Conservation (phyloP, 2,888 invertebrate species). For the Salticus scenicus region DNA sequence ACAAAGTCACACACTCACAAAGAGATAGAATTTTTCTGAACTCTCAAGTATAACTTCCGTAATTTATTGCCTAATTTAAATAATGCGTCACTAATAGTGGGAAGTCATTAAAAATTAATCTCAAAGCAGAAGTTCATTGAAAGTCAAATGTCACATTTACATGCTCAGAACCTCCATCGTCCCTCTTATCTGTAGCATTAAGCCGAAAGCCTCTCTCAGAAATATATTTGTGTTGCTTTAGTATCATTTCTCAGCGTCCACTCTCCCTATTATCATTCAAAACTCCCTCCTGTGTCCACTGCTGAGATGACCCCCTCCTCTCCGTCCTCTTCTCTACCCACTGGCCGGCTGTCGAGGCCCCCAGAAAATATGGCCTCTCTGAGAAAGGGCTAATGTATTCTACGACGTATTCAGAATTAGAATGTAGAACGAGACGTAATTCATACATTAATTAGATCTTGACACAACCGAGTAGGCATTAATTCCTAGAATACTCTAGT, state of each 20-base stretch:
- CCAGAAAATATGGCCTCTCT: neutral
- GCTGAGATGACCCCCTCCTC: neutral
- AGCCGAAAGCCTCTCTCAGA: neutral
- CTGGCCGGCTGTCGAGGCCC: neutral
- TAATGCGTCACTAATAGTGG: too few species aligned
- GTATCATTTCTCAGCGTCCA: neutral
- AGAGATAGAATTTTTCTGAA: too few species aligned
- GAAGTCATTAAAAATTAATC: too few species aligned
- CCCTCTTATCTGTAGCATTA: neutral
- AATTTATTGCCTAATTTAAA: too few species aligned
- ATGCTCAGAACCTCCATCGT: neutral
- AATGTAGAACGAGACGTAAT: conserved; percentile 6
- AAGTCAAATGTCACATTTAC: neutral
- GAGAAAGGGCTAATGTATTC: conserved; percentile 7
- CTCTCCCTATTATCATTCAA: neutral
- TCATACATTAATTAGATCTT: conserved; percentile 16
- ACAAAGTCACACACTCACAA: too few species aligned
- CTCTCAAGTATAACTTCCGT: too few species aligned
- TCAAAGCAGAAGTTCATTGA: neutral
- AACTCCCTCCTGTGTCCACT: conserved; percentile 6
- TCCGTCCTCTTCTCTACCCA: neutral
- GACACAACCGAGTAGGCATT: neutral
- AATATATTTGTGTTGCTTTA: neutral
- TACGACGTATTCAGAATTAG: neutral
- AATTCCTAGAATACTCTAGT: neutral